These are phyloP conservation scores for Drymonia ruficornis DNA, from an alignment of 2,888 invertebrate species.

Conservation along the genomic window DNA sequence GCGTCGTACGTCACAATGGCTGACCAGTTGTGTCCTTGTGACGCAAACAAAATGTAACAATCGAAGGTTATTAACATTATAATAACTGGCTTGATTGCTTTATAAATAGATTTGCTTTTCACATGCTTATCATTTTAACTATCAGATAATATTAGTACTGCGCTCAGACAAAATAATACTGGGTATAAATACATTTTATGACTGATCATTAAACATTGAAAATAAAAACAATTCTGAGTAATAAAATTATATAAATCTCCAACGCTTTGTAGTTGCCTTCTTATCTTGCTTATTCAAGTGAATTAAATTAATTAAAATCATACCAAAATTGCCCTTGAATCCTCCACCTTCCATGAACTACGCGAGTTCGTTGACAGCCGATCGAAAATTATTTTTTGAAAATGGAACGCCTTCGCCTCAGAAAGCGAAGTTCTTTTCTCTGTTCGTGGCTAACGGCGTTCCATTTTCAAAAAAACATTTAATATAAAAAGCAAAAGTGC, in stretches of 20 bases:
- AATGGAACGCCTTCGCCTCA: conserved; percentile 16
- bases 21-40: conserved; percentile 24
- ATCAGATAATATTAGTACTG: no score
- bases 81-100: conserved; percentile 17
- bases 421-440: no score
- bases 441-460: no score
- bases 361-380: conserved; percentile 13
- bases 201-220: no score
- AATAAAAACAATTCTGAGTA: no score
- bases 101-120: not conserved
- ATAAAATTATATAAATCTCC: conserved; percentile 4
- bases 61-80: conserved; percentile 28
- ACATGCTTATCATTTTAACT: not conserved
- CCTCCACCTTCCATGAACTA: conserved; percentile 6
- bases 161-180: no score
- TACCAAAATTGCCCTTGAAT: conserved; percentile 9
- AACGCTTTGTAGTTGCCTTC: no score
- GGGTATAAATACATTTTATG: no score
- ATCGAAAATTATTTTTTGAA: conserved; percentile 14
- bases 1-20: conserved; percentile 30
- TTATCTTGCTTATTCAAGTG: not conserved
- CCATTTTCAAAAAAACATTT: no score
- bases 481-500: conserved; percentile 25
- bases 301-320: conserved; percentile 15
- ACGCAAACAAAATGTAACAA: conserved; percentile 28